phyloP scores from a whole-genome alignment of 1,140 invertebrate species.

The Lepidurus couesii region DNA sequence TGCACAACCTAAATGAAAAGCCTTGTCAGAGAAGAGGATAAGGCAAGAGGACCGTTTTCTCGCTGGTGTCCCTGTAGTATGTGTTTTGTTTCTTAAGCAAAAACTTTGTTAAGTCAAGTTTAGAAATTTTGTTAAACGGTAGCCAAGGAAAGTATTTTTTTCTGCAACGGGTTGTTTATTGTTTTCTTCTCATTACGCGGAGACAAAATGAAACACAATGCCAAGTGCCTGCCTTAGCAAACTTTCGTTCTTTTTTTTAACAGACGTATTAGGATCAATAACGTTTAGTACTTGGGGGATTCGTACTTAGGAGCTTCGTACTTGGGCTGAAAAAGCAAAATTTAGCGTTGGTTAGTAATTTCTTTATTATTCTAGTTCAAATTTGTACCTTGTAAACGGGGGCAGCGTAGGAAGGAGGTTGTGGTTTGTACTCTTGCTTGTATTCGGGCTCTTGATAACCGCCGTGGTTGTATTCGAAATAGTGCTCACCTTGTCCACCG shows the following conservation, averaged over 20 bases:
- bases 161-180: background rate
- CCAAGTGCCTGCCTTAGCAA: constrained; percentile 11
- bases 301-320: background rate
- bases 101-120: background rate
- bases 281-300: background rate
- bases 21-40: too few relatives aligned
- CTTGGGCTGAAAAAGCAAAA: background rate
- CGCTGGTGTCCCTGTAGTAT: background rate
- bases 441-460: constrained; percentile 30
- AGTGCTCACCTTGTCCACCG: constrained; percentile 79
- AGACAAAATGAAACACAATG: background rate
- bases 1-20: too few relatives aligned
- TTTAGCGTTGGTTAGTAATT: background rate
- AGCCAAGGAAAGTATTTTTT: background rate
- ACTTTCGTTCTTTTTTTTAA: background rate
- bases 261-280: background rate
- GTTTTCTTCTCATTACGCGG: background rate
- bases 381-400: constrained; percentile 2
- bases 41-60: too few relatives aligned
- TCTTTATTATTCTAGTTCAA: background rate
- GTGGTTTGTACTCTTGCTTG: constrained; percentile 26
- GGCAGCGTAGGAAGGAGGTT: background rate
- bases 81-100: background rate
- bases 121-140: background rate
- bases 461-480: constrained; percentile 76